Evolutionary conservation across 2,888 invertebrate species (phyloP).

Genomic region (Leptothorax acervorum): DNA sequence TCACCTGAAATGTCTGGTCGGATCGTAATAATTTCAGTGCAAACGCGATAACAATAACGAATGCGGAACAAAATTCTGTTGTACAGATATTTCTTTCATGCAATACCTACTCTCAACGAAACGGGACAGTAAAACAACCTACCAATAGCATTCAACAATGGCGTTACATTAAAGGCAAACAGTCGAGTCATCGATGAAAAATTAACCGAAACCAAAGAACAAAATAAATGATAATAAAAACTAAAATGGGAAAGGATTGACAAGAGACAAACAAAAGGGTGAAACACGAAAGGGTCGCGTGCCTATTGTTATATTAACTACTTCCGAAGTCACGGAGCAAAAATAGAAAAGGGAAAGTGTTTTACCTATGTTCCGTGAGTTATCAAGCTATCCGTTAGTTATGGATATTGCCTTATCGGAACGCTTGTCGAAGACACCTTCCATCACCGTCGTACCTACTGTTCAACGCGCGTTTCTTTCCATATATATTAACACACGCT

Average conservation of each 20-base stretch:
- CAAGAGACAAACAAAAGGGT: conserved; percentile 8
- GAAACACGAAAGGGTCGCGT: conserved; percentile 57
- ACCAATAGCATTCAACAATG: conserved; percentile 46
- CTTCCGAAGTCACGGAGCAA: conserved; percentile 44
- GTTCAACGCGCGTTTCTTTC: neutral
- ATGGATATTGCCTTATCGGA: neutral
- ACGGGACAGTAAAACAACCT: conserved; percentile 54
- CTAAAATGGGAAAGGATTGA: conserved; percentile 26
- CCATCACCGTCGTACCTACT: neutral
- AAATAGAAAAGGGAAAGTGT: conserved; percentile 47
- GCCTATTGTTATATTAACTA: conserved; percentile 53
- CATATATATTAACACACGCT: neutral
- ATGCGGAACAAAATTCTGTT: conserved; percentile 18
- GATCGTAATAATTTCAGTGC: conserved; percentile 67
- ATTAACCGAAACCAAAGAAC: neutral
- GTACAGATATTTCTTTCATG: conserved; percentile 9
- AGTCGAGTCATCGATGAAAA: conserved; percentile 6
- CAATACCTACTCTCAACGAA: conserved; percentile 12
- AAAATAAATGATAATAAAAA: neutral
- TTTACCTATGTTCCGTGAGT: neutral
- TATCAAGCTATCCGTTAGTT: neutral
- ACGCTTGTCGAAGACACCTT: neutral
- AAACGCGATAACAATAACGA: conserved; percentile 62
- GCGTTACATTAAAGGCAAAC: conserved; percentile 44
- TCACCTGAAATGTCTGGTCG: conserved; percentile 18